Evolutionary conservation across 2,888 invertebrate species (phyloP).

Genomic region (Myopa testacea): DNA sequence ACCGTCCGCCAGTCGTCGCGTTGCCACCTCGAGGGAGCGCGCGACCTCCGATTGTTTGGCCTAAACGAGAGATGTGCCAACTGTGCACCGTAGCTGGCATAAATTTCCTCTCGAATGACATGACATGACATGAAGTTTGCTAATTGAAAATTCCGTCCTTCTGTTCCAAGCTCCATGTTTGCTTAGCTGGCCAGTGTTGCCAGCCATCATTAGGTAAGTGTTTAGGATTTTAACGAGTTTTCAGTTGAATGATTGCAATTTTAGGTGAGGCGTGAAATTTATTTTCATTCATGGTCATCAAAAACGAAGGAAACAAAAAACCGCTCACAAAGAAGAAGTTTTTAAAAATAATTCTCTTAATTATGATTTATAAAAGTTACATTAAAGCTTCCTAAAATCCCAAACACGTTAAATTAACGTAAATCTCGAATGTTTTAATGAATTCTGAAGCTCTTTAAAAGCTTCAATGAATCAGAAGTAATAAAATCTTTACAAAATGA

Average conservation of each 20-base stretch:
- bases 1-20: neutral
- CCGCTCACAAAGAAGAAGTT: too few relatives aligned
- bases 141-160: slow-evolving; percentile 2
- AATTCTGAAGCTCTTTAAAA: neutral
- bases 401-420: too few relatives aligned
- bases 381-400: too few relatives aligned
- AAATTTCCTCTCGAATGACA: neutral
- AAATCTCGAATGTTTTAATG: too few relatives aligned
- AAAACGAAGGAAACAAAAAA: too few relatives aligned
- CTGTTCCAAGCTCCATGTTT: too few relatives aligned
- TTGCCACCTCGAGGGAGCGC: neutral
- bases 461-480: too few relatives aligned
- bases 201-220: neutral
- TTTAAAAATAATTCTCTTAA: too few relatives aligned
- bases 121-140: slow-evolving; percentile 11
- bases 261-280: too few relatives aligned
- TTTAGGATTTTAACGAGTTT: slow-evolving; percentile 12
- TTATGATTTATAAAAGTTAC: too few relatives aligned
- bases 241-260: neutral
- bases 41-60: neutral
- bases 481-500: too few relatives aligned
- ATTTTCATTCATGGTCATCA: too few relatives aligned
- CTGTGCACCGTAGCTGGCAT: neutral
- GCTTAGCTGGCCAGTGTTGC: neutral
- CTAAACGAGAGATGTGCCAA: neutral